Conservation (phyloP, 2,113 vertebrate genomes). For the Tyto alba region DNA sequence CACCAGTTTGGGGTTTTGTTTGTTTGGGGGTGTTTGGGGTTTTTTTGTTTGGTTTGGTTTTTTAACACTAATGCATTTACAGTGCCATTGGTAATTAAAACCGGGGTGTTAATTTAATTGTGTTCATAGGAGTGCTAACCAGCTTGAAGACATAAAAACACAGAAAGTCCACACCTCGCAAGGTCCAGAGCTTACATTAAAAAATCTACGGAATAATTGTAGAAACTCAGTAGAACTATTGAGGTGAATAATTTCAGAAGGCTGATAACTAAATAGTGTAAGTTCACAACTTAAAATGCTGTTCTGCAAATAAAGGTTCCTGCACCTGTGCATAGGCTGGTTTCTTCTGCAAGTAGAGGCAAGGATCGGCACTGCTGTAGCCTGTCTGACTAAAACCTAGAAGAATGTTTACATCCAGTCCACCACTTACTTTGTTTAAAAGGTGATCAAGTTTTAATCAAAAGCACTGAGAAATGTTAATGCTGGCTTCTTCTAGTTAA, state of each 20-base stretch:
- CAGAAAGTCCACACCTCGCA: background rate
- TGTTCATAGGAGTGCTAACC: background rate
- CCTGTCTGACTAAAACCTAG: background rate
- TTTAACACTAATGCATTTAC: background rate
- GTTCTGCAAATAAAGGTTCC: background rate
- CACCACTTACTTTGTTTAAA: background rate
- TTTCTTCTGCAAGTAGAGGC: background rate
- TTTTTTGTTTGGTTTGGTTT: too few relatives aligned
- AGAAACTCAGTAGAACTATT: background rate
- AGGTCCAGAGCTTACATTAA: background rate
- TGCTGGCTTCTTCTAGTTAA: background rate
- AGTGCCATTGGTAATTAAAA: background rate
- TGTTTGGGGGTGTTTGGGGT: too few relatives aligned
- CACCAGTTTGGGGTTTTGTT: too few relatives aligned
- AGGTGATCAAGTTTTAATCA: background rate
- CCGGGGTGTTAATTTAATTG: background rate
- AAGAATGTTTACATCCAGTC: background rate
- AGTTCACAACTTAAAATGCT: background rate
- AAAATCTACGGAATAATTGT: background rate
- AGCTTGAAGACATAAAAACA: background rate
- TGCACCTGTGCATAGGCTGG: background rate
- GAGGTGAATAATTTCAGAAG: background rate
- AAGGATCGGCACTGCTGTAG: background rate
- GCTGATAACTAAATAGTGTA: background rate
- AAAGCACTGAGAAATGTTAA: background rate